Conservation (phyloP, 2,888 invertebrate species). For the Anthrax anthrax region DNA sequence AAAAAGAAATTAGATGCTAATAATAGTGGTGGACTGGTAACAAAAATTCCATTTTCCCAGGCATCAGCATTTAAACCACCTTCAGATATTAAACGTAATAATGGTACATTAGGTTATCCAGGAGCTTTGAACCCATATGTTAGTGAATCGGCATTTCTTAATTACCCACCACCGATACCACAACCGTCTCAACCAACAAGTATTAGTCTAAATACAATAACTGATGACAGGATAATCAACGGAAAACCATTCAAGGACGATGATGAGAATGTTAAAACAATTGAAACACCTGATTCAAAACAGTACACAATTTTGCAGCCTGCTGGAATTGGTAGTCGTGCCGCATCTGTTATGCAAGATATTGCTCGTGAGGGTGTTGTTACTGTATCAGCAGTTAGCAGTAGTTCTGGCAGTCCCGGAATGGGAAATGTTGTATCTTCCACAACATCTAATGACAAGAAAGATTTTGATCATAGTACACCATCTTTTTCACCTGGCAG, state of each 20-base stretch:
- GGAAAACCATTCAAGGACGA: slow-evolving; percentile 15
- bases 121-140: slow-evolving; percentile 42
- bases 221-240: slow-evolving; percentile 11
- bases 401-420: slow-evolving; percentile 21
- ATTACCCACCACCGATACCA: slow-evolving; percentile 39
- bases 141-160: slow-evolving; percentile 61
- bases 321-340: slow-evolving; percentile 64
- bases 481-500: slow-evolving; percentile 61
- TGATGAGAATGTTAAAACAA: slow-evolving; percentile 12
- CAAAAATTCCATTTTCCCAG: slow-evolving; percentile 50
- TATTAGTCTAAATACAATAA: not conserved
- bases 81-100: slow-evolving; percentile 46
- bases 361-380: slow-evolving; percentile 51
- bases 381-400: slow-evolving; percentile 40
- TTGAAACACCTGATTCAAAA: slow-evolving; percentile 43
- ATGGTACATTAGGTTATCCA: slow-evolving; percentile 34
- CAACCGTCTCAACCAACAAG: not conserved
- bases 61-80: slow-evolving; percentile 72
- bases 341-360: slow-evolving; percentile 69
- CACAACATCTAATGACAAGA: slow-evolving; percentile 21
- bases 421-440: slow-evolving; percentile 39
- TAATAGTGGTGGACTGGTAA: slow-evolving; percentile 15
- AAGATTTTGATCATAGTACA: slow-evolving; percentile 20
- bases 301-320: slow-evolving; percentile 81
- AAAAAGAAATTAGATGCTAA: slow-evolving; percentile 13